These are phyloP conservation scores for Serripes groenlandicus DNA, from an alignment of 2,888 invertebrate genomes.

Conservation along the genomic window DNA sequence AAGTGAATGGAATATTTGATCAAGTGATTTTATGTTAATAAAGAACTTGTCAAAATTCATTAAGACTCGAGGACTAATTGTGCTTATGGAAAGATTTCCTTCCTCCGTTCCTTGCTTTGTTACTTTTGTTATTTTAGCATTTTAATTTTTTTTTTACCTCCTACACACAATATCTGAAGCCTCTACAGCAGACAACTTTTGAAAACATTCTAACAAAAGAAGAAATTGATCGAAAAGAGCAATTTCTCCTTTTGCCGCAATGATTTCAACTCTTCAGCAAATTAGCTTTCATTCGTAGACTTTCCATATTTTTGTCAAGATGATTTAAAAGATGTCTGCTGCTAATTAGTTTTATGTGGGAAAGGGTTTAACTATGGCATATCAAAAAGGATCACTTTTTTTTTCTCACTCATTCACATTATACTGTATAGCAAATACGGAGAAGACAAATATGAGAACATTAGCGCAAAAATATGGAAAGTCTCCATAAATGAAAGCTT, in stretches of 20 bases:
- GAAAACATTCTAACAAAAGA: not conserved
- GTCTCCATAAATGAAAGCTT: too few species aligned
- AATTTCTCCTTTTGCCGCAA: slow-evolving; percentile 8
- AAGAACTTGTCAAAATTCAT: slow-evolving; percentile 30
- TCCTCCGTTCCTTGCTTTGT: not conserved
- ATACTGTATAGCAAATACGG: too few species aligned
- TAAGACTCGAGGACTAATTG: slow-evolving; percentile 30
- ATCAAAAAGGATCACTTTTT: too few species aligned
- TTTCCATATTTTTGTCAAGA: too few species aligned
- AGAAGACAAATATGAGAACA: too few species aligned
- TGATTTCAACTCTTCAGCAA: not conserved
- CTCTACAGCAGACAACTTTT: not conserved
- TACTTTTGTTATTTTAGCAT: not conserved
- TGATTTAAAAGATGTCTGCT: too few species aligned
- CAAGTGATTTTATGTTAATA: slow-evolving; percentile 18
- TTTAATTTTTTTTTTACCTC: not conserved
- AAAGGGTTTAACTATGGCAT: too few species aligned
- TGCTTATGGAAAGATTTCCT: slow-evolving; percentile 1
- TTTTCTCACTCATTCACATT: too few species aligned
- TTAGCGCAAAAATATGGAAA: too few species aligned
- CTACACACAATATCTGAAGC: not conserved
- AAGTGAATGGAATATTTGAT: slow-evolving; percentile 15
- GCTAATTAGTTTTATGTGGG: too few species aligned
- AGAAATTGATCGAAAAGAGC: not conserved
- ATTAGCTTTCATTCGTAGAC: too few species aligned